Conservation (phyloP, 1,140 invertebrate genomes). For the Andricus grossulariae region DNA sequence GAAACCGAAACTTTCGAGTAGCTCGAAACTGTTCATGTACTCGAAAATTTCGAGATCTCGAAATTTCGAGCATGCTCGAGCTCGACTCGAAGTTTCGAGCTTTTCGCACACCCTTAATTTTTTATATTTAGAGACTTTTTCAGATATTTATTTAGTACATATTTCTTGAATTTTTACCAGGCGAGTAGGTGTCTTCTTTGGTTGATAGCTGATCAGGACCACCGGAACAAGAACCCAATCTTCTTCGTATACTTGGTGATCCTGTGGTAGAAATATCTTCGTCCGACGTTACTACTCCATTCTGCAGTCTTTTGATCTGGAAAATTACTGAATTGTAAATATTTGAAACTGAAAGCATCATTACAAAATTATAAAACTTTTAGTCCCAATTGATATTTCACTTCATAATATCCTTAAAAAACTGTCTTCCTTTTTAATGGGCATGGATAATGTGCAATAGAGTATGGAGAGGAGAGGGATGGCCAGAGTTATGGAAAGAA, state of each 20-base stretch:
- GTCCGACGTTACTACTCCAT: constrained; percentile 77
- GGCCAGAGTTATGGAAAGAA: too few species aligned
- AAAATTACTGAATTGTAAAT: neutral
- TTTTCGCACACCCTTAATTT: too few species aligned
- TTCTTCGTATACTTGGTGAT: constrained; percentile 82
- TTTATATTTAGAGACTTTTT: neutral
- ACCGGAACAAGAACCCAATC: constrained; percentile 81
- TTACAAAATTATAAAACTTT: constrained; percentile 19
- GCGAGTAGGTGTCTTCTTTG: constrained; percentile 83
- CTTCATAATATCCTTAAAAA: too few species aligned
- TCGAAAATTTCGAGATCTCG: too few species aligned
- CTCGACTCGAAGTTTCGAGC: too few species aligned
- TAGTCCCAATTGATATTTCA: too few species aligned
- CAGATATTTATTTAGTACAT: neutral
- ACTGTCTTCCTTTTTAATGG: too few species aligned
- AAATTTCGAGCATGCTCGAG: too few species aligned
- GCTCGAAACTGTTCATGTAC: too few species aligned
- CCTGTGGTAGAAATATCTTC: constrained; percentile 80
- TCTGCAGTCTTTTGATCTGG: constrained; percentile 75
- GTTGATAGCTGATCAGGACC: constrained; percentile 73
- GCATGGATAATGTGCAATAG: too few species aligned
- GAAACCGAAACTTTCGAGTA: too few species aligned
- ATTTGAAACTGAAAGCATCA: constrained; percentile 24
- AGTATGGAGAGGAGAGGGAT: too few species aligned
- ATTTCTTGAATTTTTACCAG: constrained; percentile 74